phyloP scores from a whole-genome alignment of 2,797 vertebrate species.

The Notoglanidium macrostoma region DNA sequence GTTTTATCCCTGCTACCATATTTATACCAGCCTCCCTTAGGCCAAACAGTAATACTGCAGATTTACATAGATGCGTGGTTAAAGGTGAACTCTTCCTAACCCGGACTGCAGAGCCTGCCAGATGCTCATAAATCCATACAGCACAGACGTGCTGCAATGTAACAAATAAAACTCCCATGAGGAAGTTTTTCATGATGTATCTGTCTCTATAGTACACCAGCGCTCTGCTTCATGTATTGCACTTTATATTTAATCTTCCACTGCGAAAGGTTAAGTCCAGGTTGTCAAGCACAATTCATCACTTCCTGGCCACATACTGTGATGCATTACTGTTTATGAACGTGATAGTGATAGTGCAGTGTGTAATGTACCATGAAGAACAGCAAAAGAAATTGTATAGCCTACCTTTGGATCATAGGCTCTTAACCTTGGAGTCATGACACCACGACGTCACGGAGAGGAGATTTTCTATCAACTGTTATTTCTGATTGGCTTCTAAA shows the following conservation, averaged over 20 bases:
- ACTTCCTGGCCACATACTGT: background rate
- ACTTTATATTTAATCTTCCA: slow-evolving; percentile 19
- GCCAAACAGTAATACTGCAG: background rate
- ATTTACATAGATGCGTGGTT: background rate
- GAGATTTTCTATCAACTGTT: background rate
- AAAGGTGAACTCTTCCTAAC: slow-evolving; percentile 3
- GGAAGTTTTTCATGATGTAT: slow-evolving; percentile 33
- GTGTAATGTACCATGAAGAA: background rate
- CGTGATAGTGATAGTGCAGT: background rate
- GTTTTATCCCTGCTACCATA: background rate
- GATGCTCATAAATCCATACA: slow-evolving; percentile 41
- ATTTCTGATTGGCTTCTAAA: background rate
- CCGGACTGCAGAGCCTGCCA: background rate
- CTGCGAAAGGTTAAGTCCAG: background rate
- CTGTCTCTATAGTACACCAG: background rate
- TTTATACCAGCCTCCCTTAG: background rate
- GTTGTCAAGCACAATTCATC: background rate
- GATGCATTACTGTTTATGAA: background rate
- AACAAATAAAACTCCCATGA: slow-evolving; percentile 20
- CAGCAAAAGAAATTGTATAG: background rate
- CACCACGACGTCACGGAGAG: background rate
- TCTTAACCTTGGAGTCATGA: background rate
- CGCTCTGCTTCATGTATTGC: slow-evolving; percentile 41
- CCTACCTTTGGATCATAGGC: background rate
- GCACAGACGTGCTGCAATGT: slow-evolving; percentile 2